Base-by-base conservation (phyloP, 2,888 invertebrate species). In the Aplocera efformata region DNA sequence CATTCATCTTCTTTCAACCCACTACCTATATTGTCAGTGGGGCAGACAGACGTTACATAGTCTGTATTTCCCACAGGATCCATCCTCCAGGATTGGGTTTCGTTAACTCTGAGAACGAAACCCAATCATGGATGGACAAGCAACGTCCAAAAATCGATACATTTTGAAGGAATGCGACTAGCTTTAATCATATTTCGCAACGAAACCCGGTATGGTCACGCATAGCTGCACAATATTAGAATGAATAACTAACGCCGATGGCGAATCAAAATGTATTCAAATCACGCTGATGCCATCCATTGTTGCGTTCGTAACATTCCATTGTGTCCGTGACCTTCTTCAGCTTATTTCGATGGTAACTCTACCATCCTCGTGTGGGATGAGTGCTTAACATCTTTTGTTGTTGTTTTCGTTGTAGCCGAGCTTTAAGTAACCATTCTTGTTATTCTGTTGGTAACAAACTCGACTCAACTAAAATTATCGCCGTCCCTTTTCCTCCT, bases 241-340 rank as follows among this genome's bases (percentile, higher is more conserved):
- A 58, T 58, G 48, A 48, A 56, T 57, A 55, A 45, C 42, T 47
- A 55, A 54, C 56, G 62, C 63, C 59, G 60, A 67, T 57, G 45
- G 53, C 57, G 53, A 62, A 69, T 67, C 62, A 55, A 55, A 61
- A 64, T 62, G 64, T 67, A 81, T 81, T 74, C 79, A 56, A 56
- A 53, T 57, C 72, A 72, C 73, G 73, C 67, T 44, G 62, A 44
- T 56, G 63, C 64, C 66, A 62, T 67, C 69, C 53, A 79, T 79
- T 80, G 79, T 75, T 61, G 67, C 50, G 62, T 62, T 64, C 58
- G 58, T 64, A 58, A 66, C 79, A 82, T 82, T 79, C 79, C 80
- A 72, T 73, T 72, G 71, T 67, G 44, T 46, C 67, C 72, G 68
- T 78, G 83, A 77, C 80, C 81, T 81, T 79, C 73, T 64, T 66